Evolutionary conservation across 2,888 invertebrate genomes (phyloP).

Genomic region (Polylopha cassiicola): DNA sequence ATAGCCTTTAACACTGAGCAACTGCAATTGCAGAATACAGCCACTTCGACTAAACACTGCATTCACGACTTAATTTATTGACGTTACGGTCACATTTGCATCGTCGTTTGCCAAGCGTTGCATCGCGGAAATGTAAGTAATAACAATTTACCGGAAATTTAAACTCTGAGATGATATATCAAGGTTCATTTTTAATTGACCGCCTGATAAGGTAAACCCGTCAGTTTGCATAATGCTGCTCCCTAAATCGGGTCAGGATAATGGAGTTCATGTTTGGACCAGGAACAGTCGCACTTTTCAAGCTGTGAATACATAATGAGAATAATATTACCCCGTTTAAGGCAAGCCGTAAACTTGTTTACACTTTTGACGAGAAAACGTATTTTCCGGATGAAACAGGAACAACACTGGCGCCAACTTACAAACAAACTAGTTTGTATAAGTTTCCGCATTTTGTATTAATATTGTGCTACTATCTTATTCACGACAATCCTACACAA

Average conservation of each 20-base stretch:
- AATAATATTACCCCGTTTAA: constrained; percentile 9
- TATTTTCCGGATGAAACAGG: not conserved
- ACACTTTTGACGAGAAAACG: constrained; percentile 5
- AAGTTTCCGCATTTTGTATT: no score
- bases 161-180: not conserved
- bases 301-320: constrained; percentile 18
- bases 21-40: constrained; percentile 18
- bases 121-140: not conserved
- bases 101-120: constrained; percentile 3
- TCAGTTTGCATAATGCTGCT: constrained; percentile 18
- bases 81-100: constrained; percentile 6
- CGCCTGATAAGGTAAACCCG: not conserved
- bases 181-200: constrained; percentile 4
- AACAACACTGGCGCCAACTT: no score
- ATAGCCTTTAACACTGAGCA: constrained; percentile 28
- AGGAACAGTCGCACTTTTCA: constrained; percentile 5
- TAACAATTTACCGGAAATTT: no score
- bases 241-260: constrained; percentile 16
- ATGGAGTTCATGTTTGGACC: not conserved
- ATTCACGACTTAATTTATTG: constrained; percentile 6
- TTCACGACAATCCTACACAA: no score
- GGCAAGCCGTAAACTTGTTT: constrained; percentile 15
- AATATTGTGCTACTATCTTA: no score
- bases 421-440: no score
- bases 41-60: constrained; percentile 14